Evolutionary conservation across 2,113 vertebrate genomes (phyloP).

Genomic region (Pardalotus punctatus): DNA sequence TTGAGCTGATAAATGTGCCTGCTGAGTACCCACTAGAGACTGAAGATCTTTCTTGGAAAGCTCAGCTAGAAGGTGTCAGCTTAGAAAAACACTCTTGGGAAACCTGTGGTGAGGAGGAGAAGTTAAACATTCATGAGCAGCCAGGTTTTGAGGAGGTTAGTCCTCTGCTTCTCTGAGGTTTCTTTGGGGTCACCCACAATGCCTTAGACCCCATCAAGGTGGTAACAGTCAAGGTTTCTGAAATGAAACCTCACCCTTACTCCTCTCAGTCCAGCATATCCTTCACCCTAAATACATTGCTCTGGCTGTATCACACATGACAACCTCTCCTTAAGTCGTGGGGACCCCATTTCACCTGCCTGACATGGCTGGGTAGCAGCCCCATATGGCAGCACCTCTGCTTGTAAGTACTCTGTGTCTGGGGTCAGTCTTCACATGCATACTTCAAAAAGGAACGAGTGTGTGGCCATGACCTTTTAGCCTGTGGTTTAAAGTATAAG

Average conservation of each 20-base stretch:
- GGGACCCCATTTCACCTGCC: neutral
- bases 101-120: neutral
- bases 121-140: accelerated
- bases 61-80: neutral
- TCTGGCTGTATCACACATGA: neutral
- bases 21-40: neutral
- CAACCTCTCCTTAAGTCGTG: neutral
- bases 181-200: neutral
- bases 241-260: neutral
- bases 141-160: neutral
- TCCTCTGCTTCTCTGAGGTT: neutral
- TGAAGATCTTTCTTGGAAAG: neutral
- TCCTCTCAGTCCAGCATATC: neutral
- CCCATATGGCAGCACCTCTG: accelerated
- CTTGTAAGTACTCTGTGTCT: accelerated
- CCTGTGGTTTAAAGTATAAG: neutral
- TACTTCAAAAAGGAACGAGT: neutral
- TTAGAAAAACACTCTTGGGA: neutral
- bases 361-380: neutral
- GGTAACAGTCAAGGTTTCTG: neutral
- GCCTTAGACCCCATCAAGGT: neutral
- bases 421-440: neutral
- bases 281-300: neutral
- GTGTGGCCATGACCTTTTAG: neutral
- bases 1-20: neutral